Conservation (phyloP, 2,113 vertebrate genomes). For the Glaucomys volans region DNA sequence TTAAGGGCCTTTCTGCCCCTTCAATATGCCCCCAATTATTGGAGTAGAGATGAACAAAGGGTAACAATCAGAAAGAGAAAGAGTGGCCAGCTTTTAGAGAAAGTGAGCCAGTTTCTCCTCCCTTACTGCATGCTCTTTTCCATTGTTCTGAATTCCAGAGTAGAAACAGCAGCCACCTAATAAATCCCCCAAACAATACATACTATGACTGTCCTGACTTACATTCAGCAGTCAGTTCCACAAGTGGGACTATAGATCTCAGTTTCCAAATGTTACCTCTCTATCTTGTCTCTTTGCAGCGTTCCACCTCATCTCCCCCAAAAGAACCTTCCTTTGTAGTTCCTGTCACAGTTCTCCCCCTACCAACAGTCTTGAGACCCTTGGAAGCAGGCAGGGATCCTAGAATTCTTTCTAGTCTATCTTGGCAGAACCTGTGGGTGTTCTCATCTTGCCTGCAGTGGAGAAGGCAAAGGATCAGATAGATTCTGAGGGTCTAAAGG, state of each 20-base stretch:
- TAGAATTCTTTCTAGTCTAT: background rate
- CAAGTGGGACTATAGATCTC: constrained; percentile 44
- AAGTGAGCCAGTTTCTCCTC: background rate
- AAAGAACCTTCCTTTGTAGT: constrained; percentile 38
- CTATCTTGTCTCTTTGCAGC: background rate
- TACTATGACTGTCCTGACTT: constrained; percentile 81
- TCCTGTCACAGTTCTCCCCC: background rate
- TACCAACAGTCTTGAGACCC: background rate
- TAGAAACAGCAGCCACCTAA: constrained; percentile 56
- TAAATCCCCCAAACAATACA: constrained; percentile 58
- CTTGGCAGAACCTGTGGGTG: background rate
- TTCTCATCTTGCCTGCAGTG: background rate
- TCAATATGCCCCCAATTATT: background rate
- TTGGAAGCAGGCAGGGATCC: background rate
- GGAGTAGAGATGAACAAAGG: background rate
- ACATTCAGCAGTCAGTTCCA: constrained; percentile 70
- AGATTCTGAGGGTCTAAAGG: background rate
- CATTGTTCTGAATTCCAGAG: constrained; percentile 66
- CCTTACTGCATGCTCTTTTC: background rate
- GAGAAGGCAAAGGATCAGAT: constrained; percentile 1
- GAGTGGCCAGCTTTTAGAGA: background rate
- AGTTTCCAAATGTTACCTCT: background rate
- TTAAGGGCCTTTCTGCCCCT: background rate
- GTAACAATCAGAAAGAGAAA: background rate
- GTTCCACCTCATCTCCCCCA: background rate